Conservation (phyloP, 2,797 vertebrate species). For the Acanthopagrus latus region DNA sequence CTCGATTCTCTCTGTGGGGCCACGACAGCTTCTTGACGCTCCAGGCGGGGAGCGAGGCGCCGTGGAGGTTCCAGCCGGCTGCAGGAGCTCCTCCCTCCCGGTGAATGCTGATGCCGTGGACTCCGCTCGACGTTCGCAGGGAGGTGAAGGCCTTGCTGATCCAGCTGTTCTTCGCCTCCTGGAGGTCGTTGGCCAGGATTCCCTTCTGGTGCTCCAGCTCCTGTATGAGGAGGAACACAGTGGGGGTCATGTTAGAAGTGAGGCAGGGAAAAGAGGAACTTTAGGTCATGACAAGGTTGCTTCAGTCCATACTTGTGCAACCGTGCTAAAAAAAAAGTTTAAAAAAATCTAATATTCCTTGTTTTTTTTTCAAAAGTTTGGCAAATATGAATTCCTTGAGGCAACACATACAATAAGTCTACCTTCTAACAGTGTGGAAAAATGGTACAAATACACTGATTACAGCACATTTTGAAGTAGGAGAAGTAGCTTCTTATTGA, state of each 20-base stretch:
- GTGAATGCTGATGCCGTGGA: constrained; percentile 63
- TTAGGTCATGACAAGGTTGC: neutral
- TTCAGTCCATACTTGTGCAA: neutral
- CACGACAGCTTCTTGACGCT: constrained; percentile 66
- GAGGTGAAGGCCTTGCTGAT: constrained; percentile 96
- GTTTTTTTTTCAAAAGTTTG: neutral
- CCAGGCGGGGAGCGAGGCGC: constrained; percentile 62
- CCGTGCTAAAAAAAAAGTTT: neutral
- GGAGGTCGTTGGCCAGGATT: constrained; percentile 90
- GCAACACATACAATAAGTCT: neutral
- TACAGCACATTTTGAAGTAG: neutral
- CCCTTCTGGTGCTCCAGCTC: constrained; percentile 94
- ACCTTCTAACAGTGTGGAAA: neutral
- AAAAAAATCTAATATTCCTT: neutral
- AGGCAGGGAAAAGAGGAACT: neutral
- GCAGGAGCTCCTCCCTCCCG: constrained; percentile 22
- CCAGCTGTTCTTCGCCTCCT: constrained; percentile 95
- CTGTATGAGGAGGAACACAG: constrained; percentile 69
- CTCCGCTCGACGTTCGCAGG: constrained; percentile 87
- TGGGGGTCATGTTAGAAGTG: neutral
- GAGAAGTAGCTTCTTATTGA: too few species aligned
- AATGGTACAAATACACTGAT: neutral
- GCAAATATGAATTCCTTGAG: neutral
- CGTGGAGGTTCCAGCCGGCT: constrained; percentile 40
- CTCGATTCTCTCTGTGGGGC: constrained; percentile 64